phyloP scores from a whole-genome alignment of 2,888 invertebrate genomes.

The Byasa hedistus region DNA sequence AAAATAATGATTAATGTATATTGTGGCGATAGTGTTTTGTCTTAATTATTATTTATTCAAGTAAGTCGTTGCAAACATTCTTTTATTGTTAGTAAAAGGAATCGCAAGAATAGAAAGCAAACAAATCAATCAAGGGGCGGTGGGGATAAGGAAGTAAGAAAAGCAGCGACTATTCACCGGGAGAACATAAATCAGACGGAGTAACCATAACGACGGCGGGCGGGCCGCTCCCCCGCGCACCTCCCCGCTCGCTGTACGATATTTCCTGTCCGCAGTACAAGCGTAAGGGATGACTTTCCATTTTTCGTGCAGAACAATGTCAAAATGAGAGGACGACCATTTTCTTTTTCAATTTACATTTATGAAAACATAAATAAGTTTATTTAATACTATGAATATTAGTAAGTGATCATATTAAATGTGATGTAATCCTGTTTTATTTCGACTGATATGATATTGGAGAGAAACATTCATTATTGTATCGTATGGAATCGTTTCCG shows the following conservation, averaged over 20 bases:
- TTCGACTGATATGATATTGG: too few species aligned
- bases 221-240: conserved; percentile 59
- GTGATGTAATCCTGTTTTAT: too few species aligned
- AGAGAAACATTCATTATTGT: too few species aligned
- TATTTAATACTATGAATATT: too few species aligned
- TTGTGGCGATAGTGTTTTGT: too few species aligned
- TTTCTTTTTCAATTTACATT: too few species aligned
- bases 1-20: too few species aligned
- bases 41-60: too few species aligned
- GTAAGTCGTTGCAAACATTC: too few species aligned
- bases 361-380: too few species aligned
- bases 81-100: not conserved
- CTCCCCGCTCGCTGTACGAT: conserved; percentile 51
- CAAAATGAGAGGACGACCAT: not conserved
- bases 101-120: not conserved
- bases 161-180: conserved; percentile 50
- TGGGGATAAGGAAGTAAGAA: conserved; percentile 30
- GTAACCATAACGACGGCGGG: conserved; percentile 62
- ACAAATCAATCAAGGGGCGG: not conserved
- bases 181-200: conserved; percentile 61
- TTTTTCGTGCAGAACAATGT: not conserved
- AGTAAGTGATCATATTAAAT: too few species aligned
- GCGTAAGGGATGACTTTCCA: conserved; percentile 38
- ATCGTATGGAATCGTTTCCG: conserved; percentile 11
- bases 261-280: conserved; percentile 54